Evolutionary conservation across 2,888 invertebrate genomes (phyloP).

Genomic region (Sceliomorpha sp.): DNA sequence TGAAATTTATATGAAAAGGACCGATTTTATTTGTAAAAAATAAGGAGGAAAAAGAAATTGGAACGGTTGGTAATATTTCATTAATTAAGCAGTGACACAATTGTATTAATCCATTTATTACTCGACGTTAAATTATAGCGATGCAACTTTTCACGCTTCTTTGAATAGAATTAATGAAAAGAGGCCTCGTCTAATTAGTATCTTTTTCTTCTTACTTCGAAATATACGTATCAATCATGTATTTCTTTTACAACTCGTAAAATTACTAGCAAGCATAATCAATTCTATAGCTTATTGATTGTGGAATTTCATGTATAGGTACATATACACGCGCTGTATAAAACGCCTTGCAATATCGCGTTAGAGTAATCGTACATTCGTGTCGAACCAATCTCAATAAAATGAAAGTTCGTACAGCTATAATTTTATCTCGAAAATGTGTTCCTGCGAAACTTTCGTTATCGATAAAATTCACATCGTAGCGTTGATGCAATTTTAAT

Average conservation of each 20-base stretch:
- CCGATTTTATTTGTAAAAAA: too few species aligned
- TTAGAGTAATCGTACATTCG: slow-evolving; percentile 27
- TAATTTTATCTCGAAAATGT: slow-evolving; percentile 10
- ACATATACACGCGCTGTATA: slow-evolving; percentile 9
- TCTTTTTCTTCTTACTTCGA: neutral
- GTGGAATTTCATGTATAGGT: slow-evolving; percentile 11
- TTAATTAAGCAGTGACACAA: too few species aligned
- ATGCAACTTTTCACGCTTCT: too few species aligned
- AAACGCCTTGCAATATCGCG: slow-evolving; percentile 14
- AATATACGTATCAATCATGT: neutral
- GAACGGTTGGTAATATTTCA: too few species aligned
- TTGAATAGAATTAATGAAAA: too few species aligned
- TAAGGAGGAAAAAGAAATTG: too few species aligned
- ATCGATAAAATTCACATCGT: slow-evolving; percentile 1
- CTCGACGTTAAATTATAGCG: too few species aligned
- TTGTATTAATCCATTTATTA: too few species aligned
- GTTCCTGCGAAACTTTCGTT: slow-evolving; percentile 5
- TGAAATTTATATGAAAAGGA: too few species aligned
- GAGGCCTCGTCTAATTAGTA: too few species aligned
- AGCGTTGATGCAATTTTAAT: too few species aligned
- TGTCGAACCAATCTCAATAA: slow-evolving; percentile 36
- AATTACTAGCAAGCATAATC: slow-evolving; percentile 22
- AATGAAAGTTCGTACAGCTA: slow-evolving; percentile 22
- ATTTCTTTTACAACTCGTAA: slow-evolving; percentile 6
- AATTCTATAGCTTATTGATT: slow-evolving; percentile 31